These are phyloP conservation scores for Erebia ligea DNA, from an alignment of 2,888 invertebrate species.

Conservation along the genomic window DNA sequence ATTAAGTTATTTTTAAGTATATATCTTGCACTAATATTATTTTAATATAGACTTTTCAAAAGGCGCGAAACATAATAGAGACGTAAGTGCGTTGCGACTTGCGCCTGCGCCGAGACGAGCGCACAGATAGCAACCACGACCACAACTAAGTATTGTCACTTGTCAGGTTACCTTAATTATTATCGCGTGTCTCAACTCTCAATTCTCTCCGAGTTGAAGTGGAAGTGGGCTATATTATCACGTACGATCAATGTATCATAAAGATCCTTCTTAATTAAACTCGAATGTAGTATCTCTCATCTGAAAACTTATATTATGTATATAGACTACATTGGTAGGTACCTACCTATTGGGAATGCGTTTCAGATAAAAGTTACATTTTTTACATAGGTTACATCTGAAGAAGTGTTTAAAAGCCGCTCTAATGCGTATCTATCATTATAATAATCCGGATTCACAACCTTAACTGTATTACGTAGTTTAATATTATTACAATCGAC, in stretches of 20 bases:
- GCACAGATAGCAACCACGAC: constrained; percentile 56
- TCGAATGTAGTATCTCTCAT: background rate
- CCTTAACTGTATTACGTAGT: constrained; percentile 14
- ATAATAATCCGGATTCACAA: constrained; percentile 13
- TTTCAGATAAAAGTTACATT: constrained; percentile 5
- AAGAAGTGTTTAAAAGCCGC: background rate
- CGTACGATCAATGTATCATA: background rate
- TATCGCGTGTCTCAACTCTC: constrained; percentile 30
- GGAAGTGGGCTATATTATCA: constrained; percentile 27
- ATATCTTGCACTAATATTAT: constrained; percentile 15
- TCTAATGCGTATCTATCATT: background rate
- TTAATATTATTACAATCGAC: constrained; percentile 4
- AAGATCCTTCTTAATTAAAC: background rate
- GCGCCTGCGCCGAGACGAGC: constrained; percentile 52
- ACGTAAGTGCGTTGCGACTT: constrained; percentile 41
- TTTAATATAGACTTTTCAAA: constrained; percentile 22
- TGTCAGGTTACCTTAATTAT: constrained; percentile 32
- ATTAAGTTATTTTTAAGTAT: constrained; percentile 17
- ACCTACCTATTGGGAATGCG: background rate
- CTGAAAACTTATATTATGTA: background rate
- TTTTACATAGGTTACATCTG: background rate
- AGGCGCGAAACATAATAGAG: constrained; percentile 35
- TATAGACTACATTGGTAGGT: too few species aligned
- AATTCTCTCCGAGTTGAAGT: constrained; percentile 9
- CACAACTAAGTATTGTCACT: constrained; percentile 48